These are phyloP conservation scores for Leucophenga montana DNA, from an alignment of 2,888 invertebrate species.

Conservation along the genomic window DNA sequence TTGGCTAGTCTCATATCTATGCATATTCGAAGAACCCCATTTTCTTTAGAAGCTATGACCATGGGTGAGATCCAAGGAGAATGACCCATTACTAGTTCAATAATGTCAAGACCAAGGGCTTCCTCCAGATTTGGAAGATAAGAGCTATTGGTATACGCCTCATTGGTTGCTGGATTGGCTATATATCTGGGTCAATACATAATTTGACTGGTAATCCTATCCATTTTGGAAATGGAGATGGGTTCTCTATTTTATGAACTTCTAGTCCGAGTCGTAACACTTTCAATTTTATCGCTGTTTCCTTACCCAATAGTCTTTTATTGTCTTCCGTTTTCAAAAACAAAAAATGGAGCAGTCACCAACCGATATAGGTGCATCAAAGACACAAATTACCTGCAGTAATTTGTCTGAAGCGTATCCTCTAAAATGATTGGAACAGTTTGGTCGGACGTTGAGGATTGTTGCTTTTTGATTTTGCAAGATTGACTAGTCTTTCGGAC, in stretches of 20 bases:
- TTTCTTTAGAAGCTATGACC: no score
- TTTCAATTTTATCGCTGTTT: neutral
- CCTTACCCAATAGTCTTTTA: neutral
- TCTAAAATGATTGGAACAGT: slow-evolving; percentile 23
- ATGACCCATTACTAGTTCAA: no score
- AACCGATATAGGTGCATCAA: slow-evolving; percentile 26
- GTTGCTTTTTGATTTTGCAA: neutral
- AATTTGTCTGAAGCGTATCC: slow-evolving; percentile 17
- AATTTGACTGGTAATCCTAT: no score
- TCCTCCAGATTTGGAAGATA: no score
- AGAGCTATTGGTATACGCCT: no score
- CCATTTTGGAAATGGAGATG: no score
- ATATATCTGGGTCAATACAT: no score
- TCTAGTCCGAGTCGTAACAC: neutral
- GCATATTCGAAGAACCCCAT: no score
- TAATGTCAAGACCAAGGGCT: no score
- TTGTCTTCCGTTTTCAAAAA: neutral
- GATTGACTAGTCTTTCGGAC: slow-evolving; percentile 8
- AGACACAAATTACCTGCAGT: slow-evolving; percentile 20
- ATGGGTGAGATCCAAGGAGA: no score
- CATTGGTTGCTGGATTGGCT: no score
- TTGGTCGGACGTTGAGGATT: slow-evolving; percentile 2
- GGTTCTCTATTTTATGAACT: neutral
- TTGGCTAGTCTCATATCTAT: no score
- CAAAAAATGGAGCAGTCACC: neutral